Evolutionary conservation across 1,140 invertebrate genomes (phyloP).

Genomic region (Sipha flava): DNA sequence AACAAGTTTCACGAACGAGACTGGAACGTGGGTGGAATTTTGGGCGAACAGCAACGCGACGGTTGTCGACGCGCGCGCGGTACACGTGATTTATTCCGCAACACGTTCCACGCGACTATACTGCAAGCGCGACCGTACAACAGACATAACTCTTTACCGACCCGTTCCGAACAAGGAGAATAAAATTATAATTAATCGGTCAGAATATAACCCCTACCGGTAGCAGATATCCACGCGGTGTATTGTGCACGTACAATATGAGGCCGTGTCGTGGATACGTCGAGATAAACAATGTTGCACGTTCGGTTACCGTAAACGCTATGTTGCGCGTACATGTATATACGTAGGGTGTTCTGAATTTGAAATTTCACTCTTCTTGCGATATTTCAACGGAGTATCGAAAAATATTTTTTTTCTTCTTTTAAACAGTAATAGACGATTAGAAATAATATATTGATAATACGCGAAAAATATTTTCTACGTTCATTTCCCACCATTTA

Average conservation of each 20-base stretch:
- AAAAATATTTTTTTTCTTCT: too few relatives aligned
- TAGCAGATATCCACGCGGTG: neutral
- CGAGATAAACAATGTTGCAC: slow-evolving; percentile 7
- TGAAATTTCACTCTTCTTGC: too few relatives aligned
- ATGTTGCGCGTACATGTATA: neutral
- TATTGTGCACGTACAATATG: neutral
- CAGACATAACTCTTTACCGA: neutral
- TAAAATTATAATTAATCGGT: slow-evolving; percentile 18
- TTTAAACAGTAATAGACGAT: too few relatives aligned
- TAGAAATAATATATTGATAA: too few relatives aligned
- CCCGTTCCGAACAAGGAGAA: neutral
- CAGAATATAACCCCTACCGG: neutral
- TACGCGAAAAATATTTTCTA: too few relatives aligned
- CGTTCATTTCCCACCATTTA: too few relatives aligned
- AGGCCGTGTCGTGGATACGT: neutral
- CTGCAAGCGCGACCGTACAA: neutral
- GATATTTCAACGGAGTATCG: too few relatives aligned
- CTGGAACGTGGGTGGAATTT: neutral
- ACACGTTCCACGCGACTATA: neutral
- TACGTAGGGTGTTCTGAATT: too few relatives aligned
- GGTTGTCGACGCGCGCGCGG: neutral
- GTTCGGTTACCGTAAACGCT: neutral
- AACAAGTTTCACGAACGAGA: neutral
- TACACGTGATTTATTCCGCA: neutral
- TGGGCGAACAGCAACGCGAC: neutral